Base-by-base conservation (phyloP, 2,888 invertebrate species). In the Agrilus cyanescens region DNA sequence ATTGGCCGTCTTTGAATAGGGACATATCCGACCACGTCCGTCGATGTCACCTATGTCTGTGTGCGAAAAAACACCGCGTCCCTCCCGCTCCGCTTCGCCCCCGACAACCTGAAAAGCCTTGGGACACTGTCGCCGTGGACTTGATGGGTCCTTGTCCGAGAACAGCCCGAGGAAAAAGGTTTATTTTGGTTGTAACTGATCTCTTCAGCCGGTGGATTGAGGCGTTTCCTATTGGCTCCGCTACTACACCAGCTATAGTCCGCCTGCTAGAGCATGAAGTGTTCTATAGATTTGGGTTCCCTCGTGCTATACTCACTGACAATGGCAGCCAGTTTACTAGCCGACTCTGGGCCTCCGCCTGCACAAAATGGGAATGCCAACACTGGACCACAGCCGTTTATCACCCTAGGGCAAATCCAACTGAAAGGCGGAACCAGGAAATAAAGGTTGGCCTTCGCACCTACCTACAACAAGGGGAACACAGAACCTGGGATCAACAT, bases 1-100 rank as follows among this genome's bases (percentile, higher is more conserved):
- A 38, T 7, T 53, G 50, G 50, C 43, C 41, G 4, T 39, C 41
- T 0, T 30, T 49, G 18, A 18, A 13, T 1, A 12, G 14, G 5
- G 44, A 43, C 13, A 46, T 47, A 2, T 50, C 52, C 49, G 50
- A 51, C 51, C 43, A 51, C 47, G 44, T 53, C 40, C 49, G 48
- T 40, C 3, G 12, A 1, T 49, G 47, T 6, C 20, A 20, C 20
- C 20, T 20, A 20, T 20, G 20, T 5, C 3, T 20, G 20, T 20
- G 20, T 20, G 6, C 3, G 5, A 20, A 20, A 20, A 20, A 20
- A 6, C 20, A 20, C 7, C 20, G 20, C 4, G 6, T 5, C 20
- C 20, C 6, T 20, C 6, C 20, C 6, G 20, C 5, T 20, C 20
- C 20, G 20, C 7, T 20, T 7, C 20, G 5, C 7, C 20, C 20